phyloP scores from a whole-genome alignment of 2,888 invertebrate species.

The Sarcophaga rosellei region DNA sequence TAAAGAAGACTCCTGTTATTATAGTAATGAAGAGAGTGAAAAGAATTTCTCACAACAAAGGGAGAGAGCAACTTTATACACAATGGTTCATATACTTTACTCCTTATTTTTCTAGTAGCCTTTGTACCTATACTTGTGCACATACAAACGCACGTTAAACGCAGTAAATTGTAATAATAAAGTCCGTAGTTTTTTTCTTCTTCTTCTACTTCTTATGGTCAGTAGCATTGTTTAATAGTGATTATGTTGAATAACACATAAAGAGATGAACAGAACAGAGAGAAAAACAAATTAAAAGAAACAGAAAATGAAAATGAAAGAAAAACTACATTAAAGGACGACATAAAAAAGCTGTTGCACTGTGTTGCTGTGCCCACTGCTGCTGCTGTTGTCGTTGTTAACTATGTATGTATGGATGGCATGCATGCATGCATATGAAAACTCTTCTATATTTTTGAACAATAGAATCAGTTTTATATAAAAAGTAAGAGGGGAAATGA shows the following conservation, averaged over 20 bases:
- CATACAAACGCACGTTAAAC: conserved; percentile 14
- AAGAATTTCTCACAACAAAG: neutral
- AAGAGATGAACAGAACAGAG: conserved; percentile 25
- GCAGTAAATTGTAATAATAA: conserved; percentile 65
- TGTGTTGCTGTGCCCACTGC: too few relatives aligned
- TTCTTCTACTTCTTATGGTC: conserved; percentile 20
- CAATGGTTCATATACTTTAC: neutral
- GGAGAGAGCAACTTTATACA: neutral
- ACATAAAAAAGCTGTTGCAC: too few relatives aligned
- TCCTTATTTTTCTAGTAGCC: neutral
- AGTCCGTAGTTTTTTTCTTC: conserved; percentile 14
- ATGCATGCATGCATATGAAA: conserved; percentile 27
- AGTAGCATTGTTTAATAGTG: conserved; percentile 46
- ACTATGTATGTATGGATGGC: neutral
- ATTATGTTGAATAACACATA: conserved; percentile 55
- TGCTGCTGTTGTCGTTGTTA: neutral
- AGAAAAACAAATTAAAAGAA: neutral
- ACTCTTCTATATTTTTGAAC: conserved; percentile 34
- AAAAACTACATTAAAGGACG: too few relatives aligned
- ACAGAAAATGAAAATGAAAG: conserved; percentile 29
- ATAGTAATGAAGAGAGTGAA: neutral
- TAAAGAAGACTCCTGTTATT: neutral
- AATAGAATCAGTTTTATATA: conserved; percentile 38
- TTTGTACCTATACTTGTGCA: neutral
- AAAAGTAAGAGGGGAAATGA: neutral